Percentiles rank a stretch among this genome's conserved stretches.
phyloP scores from a whole-genome alignment of 2,113 vertebrate species.

The Felis chaus region DNA sequence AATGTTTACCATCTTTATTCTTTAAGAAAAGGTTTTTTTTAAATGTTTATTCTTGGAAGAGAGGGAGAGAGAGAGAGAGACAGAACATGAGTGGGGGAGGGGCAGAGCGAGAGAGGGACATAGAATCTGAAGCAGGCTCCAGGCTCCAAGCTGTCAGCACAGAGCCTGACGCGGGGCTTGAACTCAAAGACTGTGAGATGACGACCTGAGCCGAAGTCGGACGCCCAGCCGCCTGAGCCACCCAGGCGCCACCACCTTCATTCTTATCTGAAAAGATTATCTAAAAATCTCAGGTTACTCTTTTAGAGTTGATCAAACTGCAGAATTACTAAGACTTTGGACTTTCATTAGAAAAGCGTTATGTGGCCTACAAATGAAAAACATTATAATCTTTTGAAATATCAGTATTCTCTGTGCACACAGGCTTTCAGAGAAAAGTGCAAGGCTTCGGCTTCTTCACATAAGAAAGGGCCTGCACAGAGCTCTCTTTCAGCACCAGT shows the following conservation, averaged over 20 bases:
- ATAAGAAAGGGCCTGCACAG: neutral
- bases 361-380: too few species aligned
- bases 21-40: neutral
- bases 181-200: too few species aligned
- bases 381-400: neutral
- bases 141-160: too few species aligned
- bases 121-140: too few species aligned
- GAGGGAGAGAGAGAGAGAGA: too few species aligned
- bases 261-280: neutral
- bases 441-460: neutral
- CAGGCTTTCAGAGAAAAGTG: neutral
- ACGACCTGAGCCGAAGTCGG: too few species aligned
- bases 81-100: too few species aligned
- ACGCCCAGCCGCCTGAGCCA: too few species aligned
- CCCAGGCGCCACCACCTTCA: neutral
- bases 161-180: too few species aligned
- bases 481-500: neutral
- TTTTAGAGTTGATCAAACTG: too few species aligned
- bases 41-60: too few species aligned
- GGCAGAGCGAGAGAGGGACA: too few species aligned
- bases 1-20: neutral
- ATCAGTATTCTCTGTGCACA: neutral
- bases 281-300: neutral
- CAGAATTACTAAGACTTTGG: neutral
- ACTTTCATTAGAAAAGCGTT: neutral